Base-by-base conservation (phyloP, 2,797 vertebrate genomes). In the Coregonus suidteri region DNA sequence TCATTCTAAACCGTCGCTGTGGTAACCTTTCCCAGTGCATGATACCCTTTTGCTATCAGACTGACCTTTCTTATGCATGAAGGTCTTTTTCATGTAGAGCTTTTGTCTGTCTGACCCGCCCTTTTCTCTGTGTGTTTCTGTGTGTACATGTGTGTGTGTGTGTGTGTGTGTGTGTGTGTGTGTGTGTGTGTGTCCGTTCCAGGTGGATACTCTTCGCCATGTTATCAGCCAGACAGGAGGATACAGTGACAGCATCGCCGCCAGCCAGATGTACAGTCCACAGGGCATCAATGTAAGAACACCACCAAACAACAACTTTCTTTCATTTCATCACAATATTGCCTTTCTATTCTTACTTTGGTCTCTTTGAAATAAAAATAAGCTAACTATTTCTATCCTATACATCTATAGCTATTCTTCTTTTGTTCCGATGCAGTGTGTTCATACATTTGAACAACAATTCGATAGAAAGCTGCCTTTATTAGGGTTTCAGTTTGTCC, bases 131-230 rank as follows among this genome's bases (percentile, higher is more conserved):
- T 9, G 41, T 47, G 41, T 47, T 1, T 47, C 41, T 47, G 7
- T 47, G 41, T 35, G 34, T 35, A 34, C 34, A 1, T 25, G 25
- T 25, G 25, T 25, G 25, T 25, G 25, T 25, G 25, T 25, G 25
- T 25, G 25, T 25, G 25, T 25, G 25, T 25, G 25, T 25, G 25
- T 25, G 0, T 25, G 25, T 25, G 25, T 25, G 25, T 25, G 25
- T 25, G 1, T 25, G 52, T 91, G 86, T 91, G 75, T 93, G 79
- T 90, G 87, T 87, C 6, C 41, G 41, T 47, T 95, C 88, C 96
- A 99, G 98, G 98, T 99, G 97, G 98, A 99, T 98, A 98, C 98
- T 93, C 98, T 99, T 98, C 97, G 98, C 97, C 98, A 99, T 98
- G 98, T 99, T 98, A 99, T 99, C 97, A 99, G 97, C 96, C 98